phyloP scores from a whole-genome alignment of 2,888 invertebrate genomes.

The Clanis bilineata region DNA sequence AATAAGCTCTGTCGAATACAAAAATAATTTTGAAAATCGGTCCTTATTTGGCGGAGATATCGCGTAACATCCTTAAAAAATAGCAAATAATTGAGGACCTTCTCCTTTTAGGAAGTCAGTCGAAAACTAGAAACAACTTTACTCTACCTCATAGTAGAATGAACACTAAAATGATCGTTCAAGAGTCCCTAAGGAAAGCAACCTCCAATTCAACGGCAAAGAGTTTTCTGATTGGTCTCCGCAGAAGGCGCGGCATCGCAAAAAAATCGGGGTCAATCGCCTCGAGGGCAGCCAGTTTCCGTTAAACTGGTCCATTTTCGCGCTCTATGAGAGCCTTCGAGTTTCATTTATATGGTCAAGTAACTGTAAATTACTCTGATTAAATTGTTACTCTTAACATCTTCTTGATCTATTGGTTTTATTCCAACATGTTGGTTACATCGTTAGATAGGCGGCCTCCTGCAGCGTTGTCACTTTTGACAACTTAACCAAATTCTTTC shows the following conservation, averaged over 20 bases:
- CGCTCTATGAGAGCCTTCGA: not conserved
- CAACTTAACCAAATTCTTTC: too few species aligned
- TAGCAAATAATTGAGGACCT: too few species aligned
- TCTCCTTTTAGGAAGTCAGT: too few species aligned
- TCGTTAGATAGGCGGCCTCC: too few species aligned
- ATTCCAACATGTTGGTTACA: too few species aligned
- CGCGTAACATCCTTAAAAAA: too few species aligned
- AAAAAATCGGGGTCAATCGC: slow-evolving; percentile 4
- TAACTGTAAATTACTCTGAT: not conserved
- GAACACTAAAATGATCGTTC: not conserved
- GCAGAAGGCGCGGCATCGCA: slow-evolving; percentile 1
- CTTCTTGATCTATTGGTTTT: not conserved
- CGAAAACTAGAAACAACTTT: too few species aligned
- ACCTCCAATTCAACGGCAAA: not conserved
- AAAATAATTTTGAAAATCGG: too few species aligned
- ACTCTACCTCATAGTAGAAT: too few species aligned
- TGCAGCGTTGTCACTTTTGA: too few species aligned
- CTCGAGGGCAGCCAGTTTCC: slow-evolving; percentile 12
- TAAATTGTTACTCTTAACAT: not conserved
- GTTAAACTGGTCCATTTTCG: not conserved
- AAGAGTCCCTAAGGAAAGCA: not conserved
- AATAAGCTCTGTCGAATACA: too few species aligned
- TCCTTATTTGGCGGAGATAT: too few species aligned
- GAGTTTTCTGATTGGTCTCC: not conserved
- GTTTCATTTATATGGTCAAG: not conserved